phyloP scores from a whole-genome alignment of 2,888 invertebrate genomes.

The Cyrtodaria siliqua region DNA sequence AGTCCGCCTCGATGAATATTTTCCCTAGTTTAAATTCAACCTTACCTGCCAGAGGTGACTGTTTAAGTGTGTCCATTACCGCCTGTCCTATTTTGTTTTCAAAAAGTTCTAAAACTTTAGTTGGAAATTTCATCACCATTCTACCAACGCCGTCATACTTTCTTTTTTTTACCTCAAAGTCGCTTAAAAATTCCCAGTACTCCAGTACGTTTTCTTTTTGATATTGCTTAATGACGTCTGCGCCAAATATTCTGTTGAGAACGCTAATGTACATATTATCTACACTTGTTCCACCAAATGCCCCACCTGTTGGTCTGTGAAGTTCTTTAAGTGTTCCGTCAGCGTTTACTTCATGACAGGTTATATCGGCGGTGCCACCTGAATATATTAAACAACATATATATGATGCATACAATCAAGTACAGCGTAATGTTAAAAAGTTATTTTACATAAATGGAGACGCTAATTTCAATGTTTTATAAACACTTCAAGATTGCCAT shows the following conservation, averaged over 20 bases:
- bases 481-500: too few species aligned
- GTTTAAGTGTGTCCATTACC: slow-evolving; percentile 8
- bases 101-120: slow-evolving; percentile 21
- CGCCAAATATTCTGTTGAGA: slow-evolving; percentile 28
- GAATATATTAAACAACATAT: too few species aligned
- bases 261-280: slow-evolving; percentile 31
- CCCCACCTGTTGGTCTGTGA: slow-evolving; percentile 48
- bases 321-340: slow-evolving; percentile 47
- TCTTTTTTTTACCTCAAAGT: slow-evolving; percentile 47
- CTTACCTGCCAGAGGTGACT: slow-evolving; percentile 9
- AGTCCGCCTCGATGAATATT: slow-evolving; percentile 11
- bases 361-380: slow-evolving; percentile 60
- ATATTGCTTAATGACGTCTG: slow-evolving; percentile 21
- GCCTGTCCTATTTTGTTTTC: neutral
- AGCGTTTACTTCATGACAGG: slow-evolving; percentile 36
- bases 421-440: too few species aligned
- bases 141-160: slow-evolving; percentile 28
- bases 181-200: slow-evolving; percentile 42
- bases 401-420: too few species aligned
- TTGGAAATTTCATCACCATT: slow-evolving; percentile 34
- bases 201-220: slow-evolving; percentile 21
- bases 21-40: slow-evolving; percentile 38
- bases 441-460: too few species aligned
- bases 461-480: too few species aligned
- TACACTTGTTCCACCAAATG: slow-evolving; percentile 47